Evolutionary conservation across 2,113 vertebrate species (phyloP).

Genomic region (Triplophysa dalaica): DNA sequence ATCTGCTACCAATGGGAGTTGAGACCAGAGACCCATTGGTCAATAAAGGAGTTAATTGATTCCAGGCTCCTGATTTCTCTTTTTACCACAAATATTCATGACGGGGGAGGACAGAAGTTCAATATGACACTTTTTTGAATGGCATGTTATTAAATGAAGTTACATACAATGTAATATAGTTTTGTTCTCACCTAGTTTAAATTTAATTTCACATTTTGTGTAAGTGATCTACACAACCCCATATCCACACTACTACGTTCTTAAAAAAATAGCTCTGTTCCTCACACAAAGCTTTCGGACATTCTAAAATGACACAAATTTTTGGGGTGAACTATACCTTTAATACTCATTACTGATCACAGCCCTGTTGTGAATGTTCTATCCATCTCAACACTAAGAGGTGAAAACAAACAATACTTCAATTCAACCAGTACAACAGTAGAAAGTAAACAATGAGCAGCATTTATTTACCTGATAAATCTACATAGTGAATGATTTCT

Average conservation of each 20-base stretch:
- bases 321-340: too few relatives aligned
- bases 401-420: background rate
- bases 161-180: background rate
- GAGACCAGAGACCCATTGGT: slow-evolving; percentile 70
- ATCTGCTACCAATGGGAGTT: slow-evolving; percentile 65
- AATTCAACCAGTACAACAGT: background rate
- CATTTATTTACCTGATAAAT: slow-evolving; percentile 30
- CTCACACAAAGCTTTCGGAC: too few relatives aligned
- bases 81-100: too few relatives aligned
- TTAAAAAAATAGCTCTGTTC: too few relatives aligned
- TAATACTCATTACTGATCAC: too few relatives aligned
- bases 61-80: slow-evolving; percentile 43
- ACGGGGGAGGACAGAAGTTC: too few relatives aligned
- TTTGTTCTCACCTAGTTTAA: slow-evolving; percentile 7
- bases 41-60: slow-evolving; percentile 72
- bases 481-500: slow-evolving; percentile 18
- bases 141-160: background rate
- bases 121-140: too few relatives aligned
- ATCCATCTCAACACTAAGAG: too few relatives aligned
- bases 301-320: too few relatives aligned
- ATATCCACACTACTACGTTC: background rate
- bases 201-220: background rate
- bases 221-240: background rate
- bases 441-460: background rate
- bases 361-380: too few relatives aligned